Evolutionary conservation across 2,797 vertebrate genomes (phyloP).

Genomic region (Poeciliopsis infans): DNA sequence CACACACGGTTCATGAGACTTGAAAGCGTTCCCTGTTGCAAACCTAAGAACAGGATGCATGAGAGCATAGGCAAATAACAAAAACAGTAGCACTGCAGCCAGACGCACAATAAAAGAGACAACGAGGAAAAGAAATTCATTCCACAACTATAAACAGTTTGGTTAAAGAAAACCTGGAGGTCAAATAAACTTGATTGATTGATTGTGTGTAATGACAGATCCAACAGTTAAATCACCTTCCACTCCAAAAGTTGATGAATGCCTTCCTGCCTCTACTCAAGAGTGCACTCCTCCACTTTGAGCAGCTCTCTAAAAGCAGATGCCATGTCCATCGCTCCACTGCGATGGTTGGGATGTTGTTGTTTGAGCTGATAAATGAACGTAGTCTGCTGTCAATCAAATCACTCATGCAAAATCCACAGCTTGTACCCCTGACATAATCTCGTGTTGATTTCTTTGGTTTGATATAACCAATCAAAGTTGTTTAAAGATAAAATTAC

Average conservation of each 20-base stretch:
- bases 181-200: too few species aligned
- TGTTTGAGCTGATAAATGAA: not conserved
- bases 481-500: not conserved
- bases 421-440: not conserved
- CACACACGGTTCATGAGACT: conserved; percentile 14
- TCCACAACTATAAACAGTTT: not conserved
- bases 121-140: not conserved
- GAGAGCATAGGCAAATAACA: not conserved
- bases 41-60: conserved; percentile 16
- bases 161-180: not conserved
- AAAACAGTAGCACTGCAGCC: not conserved
- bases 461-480: not conserved
- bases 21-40: conserved; percentile 27
- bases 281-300: not conserved
- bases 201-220: not conserved
- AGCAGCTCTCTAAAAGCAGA: not conserved
- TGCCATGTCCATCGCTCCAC: not conserved
- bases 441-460: too few species aligned
- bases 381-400: not conserved
- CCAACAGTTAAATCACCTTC: not conserved
- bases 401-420: not conserved
- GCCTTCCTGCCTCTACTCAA: not conserved
- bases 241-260: not conserved
- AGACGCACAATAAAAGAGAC: not conserved
- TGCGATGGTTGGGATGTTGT: not conserved